A percentile compares a stretch with the other conserved stretches of the same genome.
Evolutionary conservation across 2,113 vertebrate genomes (phyloP).

Genomic region (Tupaia tana): DNA sequence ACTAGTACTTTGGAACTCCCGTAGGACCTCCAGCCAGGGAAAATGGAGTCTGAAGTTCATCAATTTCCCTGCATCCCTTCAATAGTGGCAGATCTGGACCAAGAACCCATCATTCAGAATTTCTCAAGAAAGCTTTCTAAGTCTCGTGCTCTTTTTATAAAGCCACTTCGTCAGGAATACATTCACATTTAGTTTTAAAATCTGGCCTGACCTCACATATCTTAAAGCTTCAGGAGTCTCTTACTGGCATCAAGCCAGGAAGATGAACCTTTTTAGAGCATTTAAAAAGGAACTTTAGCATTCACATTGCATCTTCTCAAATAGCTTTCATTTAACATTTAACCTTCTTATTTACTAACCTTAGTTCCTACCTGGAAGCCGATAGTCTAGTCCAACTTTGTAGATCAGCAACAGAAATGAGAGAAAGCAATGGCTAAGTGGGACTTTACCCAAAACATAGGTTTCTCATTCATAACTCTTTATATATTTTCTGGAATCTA

Average conservation of each 20-base stretch:
- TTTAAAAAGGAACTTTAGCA: not conserved
- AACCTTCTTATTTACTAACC: not conserved
- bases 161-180: not conserved
- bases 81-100: not conserved
- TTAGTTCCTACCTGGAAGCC: not conserved
- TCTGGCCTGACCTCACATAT: not conserved
- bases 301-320: not conserved
- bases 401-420: conserved; percentile 3
- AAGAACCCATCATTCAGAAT: not conserved
- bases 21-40: not conserved
- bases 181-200: conserved; percentile 2
- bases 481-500: not conserved
- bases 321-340: not conserved
- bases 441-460: not conserved
- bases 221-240: not conserved
- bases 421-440: not conserved
- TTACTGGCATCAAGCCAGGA: not conserved
- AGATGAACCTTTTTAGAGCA: not conserved
- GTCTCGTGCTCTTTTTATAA: not conserved
- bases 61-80: not conserved
- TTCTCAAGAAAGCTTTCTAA: conserved; percentile 10
- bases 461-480: not conserved
- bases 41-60: not conserved
- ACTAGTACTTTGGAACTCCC: not conserved
- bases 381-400: not conserved